Percentiles rank a stretch among this genome's conserved stretches.
These are phyloP conservation scores for Epinotia brunnichana DNA, from an alignment of 2,888 invertebrate species.

Conservation along the genomic window DNA sequence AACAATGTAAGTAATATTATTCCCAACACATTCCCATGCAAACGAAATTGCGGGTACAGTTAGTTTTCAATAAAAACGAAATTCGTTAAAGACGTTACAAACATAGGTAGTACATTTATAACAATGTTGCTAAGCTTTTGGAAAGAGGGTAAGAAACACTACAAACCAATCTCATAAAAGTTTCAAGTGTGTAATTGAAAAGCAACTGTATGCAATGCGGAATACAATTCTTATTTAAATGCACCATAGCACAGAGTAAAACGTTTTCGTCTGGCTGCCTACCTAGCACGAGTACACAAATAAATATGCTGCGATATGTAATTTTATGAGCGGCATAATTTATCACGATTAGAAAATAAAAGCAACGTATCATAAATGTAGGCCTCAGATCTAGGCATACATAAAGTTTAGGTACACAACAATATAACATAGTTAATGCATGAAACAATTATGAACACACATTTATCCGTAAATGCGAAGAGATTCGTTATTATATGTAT, in stretches of 20 bases:
- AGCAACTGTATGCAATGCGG: background rate
- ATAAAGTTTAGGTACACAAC: background rate
- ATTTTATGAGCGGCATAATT: too few species aligned
- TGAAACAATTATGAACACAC: too few species aligned
- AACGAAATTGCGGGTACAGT: too few species aligned
- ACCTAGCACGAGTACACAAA: background rate
- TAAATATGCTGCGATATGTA: background rate
- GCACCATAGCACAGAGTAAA: background rate
- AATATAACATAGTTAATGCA: background rate
- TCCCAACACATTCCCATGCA: too few species aligned
- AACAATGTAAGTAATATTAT: too few species aligned
- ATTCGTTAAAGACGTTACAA: background rate
- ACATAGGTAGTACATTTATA: background rate
- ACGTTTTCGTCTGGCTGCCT: background rate
- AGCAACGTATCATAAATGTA: background rate
- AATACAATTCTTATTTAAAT: background rate
- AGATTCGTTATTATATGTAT: too few species aligned
- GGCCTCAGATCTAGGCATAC: too few species aligned
- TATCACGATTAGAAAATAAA: too few species aligned
- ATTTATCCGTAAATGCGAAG: too few species aligned
- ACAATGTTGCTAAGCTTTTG: slow-evolving; percentile 17
- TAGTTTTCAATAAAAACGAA: too few species aligned
- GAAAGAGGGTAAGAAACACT: background rate
- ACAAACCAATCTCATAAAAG: background rate
- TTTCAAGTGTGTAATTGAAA: background rate